Percentiles rank a stretch among this genome's conserved stretches.
Conservation (phyloP, 64 coral and sea anemone species). For the Trachythela sp. region DNA sequence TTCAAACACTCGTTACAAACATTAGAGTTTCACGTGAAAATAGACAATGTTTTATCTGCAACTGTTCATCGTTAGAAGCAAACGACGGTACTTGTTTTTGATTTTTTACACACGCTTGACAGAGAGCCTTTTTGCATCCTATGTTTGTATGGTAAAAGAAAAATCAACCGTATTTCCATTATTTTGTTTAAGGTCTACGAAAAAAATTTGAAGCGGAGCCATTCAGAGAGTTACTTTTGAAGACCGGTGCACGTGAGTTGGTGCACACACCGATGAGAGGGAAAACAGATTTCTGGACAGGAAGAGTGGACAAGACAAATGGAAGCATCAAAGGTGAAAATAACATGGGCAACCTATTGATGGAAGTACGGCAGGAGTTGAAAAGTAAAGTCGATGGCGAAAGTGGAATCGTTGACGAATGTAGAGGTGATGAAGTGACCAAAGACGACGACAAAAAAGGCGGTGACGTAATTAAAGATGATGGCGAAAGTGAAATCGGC, state of each 20-base stretch:
- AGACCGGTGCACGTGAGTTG: slow-evolving; percentile 43
- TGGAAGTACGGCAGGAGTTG: slow-evolving; percentile 60
- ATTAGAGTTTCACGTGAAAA: no score
- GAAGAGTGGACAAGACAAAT: slow-evolving; percentile 57
- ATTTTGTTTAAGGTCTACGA: slow-evolving; percentile 15
- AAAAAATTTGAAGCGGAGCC: slow-evolving; percentile 67
- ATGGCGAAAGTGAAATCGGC: not conserved
- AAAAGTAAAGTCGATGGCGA: not conserved
- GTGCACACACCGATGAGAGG: slow-evolving; percentile 73
- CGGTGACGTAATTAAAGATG: not conserved
- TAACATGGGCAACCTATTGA: slow-evolving; percentile 64
- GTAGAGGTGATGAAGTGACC: not conserved
- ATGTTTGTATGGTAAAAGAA: not conserved
- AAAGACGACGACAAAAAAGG: no score
- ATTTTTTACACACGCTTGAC: no score
- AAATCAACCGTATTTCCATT: not conserved
- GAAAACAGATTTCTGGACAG: slow-evolving; percentile 78
- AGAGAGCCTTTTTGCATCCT: not conserved
- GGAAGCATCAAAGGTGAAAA: slow-evolving; percentile 72
- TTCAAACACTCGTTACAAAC: no score
- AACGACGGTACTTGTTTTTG: no score
- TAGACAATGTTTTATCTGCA: no score
- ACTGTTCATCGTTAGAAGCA: no score
- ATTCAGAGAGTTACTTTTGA: slow-evolving; percentile 48
- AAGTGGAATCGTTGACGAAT: not conserved